These are phyloP conservation scores for Siphamia tubifer DNA, from an alignment of 2,113 vertebrate genomes.

Conservation along the genomic window DNA sequence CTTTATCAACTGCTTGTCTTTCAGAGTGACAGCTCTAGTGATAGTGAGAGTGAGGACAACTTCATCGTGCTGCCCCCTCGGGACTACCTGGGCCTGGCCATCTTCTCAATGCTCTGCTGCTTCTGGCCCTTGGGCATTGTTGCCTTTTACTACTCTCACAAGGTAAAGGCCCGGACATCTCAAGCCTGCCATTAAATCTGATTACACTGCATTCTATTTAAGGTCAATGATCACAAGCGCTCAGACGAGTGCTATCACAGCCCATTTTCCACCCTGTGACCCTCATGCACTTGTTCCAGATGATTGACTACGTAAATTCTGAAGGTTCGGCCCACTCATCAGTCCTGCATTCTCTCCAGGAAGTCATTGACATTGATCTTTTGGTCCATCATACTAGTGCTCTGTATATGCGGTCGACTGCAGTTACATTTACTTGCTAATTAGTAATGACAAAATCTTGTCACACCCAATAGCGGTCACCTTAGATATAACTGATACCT, in stretches of 20 bases:
- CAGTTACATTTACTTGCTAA: too few species aligned
- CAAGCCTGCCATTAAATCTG: slow-evolving; percentile 54
- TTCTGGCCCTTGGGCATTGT: slow-evolving; percentile 98
- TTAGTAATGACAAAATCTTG: too few species aligned
- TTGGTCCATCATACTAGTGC: neutral
- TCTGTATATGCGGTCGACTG: neutral
- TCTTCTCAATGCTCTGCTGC: slow-evolving; percentile 99
- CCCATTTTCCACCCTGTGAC: slow-evolving; percentile 41
- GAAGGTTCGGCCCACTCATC: slow-evolving; percentile 9
- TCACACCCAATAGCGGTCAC: neutral
- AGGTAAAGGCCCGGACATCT: slow-evolving; percentile 82
- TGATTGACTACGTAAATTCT: slow-evolving; percentile 53
- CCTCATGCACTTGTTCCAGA: slow-evolving; percentile 36
- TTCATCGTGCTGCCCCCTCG: slow-evolving; percentile 92
- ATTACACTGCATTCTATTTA: slow-evolving; percentile 57
- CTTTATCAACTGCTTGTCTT: slow-evolving; percentile 29
- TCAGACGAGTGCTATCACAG: slow-evolving; percentile 23
- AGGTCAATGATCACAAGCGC: slow-evolving; percentile 63
- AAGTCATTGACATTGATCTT: slow-evolving; percentile 24
- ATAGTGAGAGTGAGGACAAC: slow-evolving; percentile 94
- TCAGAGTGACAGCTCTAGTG: slow-evolving; percentile 92
- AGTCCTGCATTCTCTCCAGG: slow-evolving; percentile 2
- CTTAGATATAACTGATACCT: neutral
- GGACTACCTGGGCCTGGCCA: slow-evolving; percentile 93
- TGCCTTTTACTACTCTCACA: slow-evolving; percentile 98